Evolutionary conservation across 2,888 invertebrate species (phyloP).

Genomic region (Hypena proboscidalis): DNA sequence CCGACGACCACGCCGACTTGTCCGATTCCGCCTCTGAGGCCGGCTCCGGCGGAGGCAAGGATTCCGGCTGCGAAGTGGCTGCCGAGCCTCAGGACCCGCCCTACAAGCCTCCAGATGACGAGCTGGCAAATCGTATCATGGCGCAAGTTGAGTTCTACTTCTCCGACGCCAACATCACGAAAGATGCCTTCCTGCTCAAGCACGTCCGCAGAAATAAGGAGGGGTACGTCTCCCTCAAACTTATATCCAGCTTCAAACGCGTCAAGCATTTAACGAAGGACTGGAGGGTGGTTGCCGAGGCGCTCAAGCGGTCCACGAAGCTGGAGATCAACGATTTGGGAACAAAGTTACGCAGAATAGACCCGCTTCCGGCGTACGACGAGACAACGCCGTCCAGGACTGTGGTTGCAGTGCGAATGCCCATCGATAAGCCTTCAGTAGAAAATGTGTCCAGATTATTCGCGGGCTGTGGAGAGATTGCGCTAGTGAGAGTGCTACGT

Average conservation of each 20-base stretch:
- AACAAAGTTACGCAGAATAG: constrained; percentile 94
- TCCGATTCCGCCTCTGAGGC: constrained; percentile 88
- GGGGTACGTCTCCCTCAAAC: constrained; percentile 96
- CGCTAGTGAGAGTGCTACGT: constrained; percentile 93
- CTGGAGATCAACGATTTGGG: constrained; percentile 96
- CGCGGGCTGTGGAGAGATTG: constrained; percentile 95
- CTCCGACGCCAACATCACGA: constrained; percentile 97
- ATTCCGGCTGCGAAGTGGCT: constrained; percentile 88
- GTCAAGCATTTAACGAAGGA: constrained; percentile 97
- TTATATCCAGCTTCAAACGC: constrained; percentile 97
- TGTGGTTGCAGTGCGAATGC: constrained; percentile 94
- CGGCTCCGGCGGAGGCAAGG: constrained; percentile 87
- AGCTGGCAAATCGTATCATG: constrained; percentile 91
- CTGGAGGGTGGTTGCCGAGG: constrained; percentile 96
- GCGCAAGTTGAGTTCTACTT: constrained; percentile 98
- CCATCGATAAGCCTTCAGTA: constrained; percentile 93
- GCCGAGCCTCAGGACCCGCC: constrained; percentile 85
- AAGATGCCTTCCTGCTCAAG: constrained; percentile 97
- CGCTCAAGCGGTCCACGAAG: constrained; percentile 90
- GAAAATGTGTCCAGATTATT: constrained; percentile 97
- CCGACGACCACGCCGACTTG: constrained; percentile 88
- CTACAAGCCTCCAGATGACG: constrained; percentile 89
- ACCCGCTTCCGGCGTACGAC: constrained; percentile 94
- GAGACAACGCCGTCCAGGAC: constrained; percentile 97
- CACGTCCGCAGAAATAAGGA: constrained; percentile 98